Conservation (phyloP, 2,888 invertebrate species). For the Nephrocerus scutellatus region DNA sequence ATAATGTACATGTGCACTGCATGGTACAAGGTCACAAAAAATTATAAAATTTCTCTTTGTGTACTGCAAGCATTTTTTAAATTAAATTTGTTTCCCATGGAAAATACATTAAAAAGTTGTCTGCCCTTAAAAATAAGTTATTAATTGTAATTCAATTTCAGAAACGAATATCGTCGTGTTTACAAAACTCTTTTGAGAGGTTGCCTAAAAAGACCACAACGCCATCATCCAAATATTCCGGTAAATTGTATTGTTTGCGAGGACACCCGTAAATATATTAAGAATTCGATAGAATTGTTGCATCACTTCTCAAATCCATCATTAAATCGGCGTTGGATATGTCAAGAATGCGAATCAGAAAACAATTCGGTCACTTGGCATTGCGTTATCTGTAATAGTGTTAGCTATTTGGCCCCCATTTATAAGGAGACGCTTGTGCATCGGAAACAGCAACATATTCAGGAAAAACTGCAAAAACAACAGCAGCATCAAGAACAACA, state of each 20-base stretch:
- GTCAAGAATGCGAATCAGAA: slow-evolving; percentile 44
- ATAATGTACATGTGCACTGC: slow-evolving; percentile 2
- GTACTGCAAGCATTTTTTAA: background rate
- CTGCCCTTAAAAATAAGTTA: background rate
- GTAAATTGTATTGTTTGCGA: slow-evolving; percentile 44
- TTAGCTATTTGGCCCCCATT: slow-evolving; percentile 47
- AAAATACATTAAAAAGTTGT: background rate
- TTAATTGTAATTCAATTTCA: slow-evolving; percentile 27
- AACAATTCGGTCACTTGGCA: slow-evolving; percentile 49
- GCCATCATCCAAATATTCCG: slow-evolving; percentile 42
- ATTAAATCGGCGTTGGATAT: slow-evolving; percentile 47
- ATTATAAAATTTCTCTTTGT: background rate
- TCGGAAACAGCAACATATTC: slow-evolving; percentile 24
- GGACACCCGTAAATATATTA: slow-evolving; percentile 45
- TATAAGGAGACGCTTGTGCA: slow-evolving; percentile 44
- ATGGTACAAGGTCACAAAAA: slow-evolving; percentile 3
- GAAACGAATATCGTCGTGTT: slow-evolving; percentile 43
- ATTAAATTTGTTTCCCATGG: slow-evolving; percentile 2
- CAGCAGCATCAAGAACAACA: slow-evolving; percentile 20
- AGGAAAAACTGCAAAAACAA: slow-evolving; percentile 21
- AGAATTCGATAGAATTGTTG: slow-evolving; percentile 43
- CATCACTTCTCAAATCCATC: slow-evolving; percentile 48
- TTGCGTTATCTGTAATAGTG: slow-evolving; percentile 47
- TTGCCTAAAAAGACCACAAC: slow-evolving; percentile 43
- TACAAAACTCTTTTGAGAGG: slow-evolving; percentile 46